Percentiles rank a stretch among this genome's conserved stretches.
phyloP scores from a whole-genome alignment of 2,113 vertebrate genomes.

The Lethenteron reissneri region DNA sequence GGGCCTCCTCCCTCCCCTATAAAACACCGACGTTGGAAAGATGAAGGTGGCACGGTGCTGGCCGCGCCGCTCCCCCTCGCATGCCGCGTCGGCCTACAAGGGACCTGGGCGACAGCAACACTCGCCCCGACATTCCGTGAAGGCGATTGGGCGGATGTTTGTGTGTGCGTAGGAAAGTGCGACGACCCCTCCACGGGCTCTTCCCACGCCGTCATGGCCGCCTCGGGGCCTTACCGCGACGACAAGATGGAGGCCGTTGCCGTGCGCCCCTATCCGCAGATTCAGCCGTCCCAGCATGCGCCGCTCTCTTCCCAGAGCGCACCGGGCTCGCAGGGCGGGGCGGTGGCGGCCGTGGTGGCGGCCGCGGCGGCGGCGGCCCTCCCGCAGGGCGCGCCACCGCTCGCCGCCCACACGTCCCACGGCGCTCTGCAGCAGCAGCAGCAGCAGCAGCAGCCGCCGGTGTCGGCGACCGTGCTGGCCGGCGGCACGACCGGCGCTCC shows the following conservation, averaged over 20 bases:
- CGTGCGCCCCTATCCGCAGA: not conserved
- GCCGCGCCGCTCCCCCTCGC: too few species aligned
- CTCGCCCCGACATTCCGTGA: too few species aligned
- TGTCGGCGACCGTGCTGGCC: not conserved
- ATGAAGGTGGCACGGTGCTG: too few species aligned
- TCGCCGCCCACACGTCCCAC: not conserved
- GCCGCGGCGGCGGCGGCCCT: not conserved
- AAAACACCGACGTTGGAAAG: too few species aligned
- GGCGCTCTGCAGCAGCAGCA: not conserved
- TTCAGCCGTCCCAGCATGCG: not conserved
- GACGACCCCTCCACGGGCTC: too few species aligned
- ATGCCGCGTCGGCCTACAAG: too few species aligned
- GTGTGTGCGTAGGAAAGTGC: too few species aligned
- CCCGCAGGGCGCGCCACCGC: not conserved
- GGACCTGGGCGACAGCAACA: too few species aligned
- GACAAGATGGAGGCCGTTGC: constrained; percentile 1
- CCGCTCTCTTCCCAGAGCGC: not conserved
- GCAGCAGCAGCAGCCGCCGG: not conserved
- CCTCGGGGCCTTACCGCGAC: not conserved
- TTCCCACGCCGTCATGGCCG: too few species aligned
- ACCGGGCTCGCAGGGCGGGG: not conserved
- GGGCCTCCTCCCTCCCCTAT: too few species aligned
- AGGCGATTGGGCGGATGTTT: too few species aligned
- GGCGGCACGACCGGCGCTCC: too few species aligned
- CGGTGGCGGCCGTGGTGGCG: not conserved